A percentile compares a stretch with the other conserved stretches of the same genome.
Evolutionary conservation across 2,888 invertebrate genomes (phyloP).

Genomic region (Cryptosula pallasiana): DNA sequence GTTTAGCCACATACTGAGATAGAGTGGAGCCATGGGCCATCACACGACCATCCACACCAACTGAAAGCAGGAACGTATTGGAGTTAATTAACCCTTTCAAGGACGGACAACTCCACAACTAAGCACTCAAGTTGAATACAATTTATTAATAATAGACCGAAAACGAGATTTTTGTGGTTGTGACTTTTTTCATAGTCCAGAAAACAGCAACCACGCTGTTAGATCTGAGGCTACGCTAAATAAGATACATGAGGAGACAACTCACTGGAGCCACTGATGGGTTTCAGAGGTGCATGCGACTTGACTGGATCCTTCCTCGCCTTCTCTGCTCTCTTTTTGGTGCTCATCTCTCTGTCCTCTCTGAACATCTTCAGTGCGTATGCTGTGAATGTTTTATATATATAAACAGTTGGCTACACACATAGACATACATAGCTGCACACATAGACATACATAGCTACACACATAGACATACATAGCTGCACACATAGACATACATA

Average conservation of each 20-base stretch:
- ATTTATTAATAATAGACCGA: too few relatives aligned
- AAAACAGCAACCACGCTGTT: too few relatives aligned
- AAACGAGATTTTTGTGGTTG: too few relatives aligned
- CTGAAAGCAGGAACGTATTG: constrained; percentile 41
- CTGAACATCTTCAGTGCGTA: constrained; percentile 89
- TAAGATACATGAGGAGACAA: too few relatives aligned
- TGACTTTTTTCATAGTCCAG: too few relatives aligned
- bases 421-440: too few relatives aligned
- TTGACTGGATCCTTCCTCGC: constrained; percentile 65
- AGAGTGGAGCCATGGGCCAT: constrained; percentile 91
- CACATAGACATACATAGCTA: too few relatives aligned
- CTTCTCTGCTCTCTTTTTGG: constrained; percentile 84
- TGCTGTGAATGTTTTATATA: constrained; percentile 33
- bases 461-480: too few relatives aligned
- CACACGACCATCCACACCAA: constrained; percentile 74
- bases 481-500: too few relatives aligned
- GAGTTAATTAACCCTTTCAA: constrained; percentile 59
- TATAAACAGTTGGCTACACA: not conserved
- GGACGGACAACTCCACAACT: too few relatives aligned
- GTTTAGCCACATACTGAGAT: constrained; percentile 91
- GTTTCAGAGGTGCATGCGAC: constrained; percentile 59
- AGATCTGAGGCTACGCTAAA: too few relatives aligned
- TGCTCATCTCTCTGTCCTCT: constrained; percentile 71
- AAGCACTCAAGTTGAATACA: too few relatives aligned
- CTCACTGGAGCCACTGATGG: constrained; percentile 57